Conservation (phyloP, 1,140 invertebrate species). For the Aethina tumida region DNA sequence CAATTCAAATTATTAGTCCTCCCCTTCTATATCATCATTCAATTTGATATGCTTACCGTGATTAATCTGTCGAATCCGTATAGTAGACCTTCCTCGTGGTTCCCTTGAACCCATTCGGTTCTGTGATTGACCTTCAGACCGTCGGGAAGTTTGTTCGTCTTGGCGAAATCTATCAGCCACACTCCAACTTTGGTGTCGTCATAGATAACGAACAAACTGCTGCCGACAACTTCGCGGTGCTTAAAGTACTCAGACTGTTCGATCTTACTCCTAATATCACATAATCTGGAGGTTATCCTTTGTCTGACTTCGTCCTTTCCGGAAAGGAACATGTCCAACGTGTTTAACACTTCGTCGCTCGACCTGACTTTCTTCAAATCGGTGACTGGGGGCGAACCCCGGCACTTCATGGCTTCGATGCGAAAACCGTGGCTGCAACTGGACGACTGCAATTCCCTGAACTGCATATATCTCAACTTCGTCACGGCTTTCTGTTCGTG, state of each 20-base stretch:
- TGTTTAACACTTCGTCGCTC: constrained; percentile 64
- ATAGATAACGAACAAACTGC: constrained; percentile 89
- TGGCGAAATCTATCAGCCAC: constrained; percentile 96
- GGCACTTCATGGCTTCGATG: constrained; percentile 89
- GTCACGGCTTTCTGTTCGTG: constrained; percentile 70
- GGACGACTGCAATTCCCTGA: constrained; percentile 87
- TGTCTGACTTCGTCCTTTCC: constrained; percentile 52
- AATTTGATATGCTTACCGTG: constrained; percentile 32
- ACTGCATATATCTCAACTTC: constrained; percentile 92
- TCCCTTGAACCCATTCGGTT: constrained; percentile 72
- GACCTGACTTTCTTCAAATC: constrained; percentile 71
- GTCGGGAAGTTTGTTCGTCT: constrained; percentile 68
- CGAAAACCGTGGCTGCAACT: constrained; percentile 87
- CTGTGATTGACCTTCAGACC: constrained; percentile 65
- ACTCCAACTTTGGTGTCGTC: constrained; percentile 76
- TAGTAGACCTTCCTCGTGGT: constrained; percentile 91
- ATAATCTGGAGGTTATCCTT: constrained; percentile 62
- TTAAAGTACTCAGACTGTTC: constrained; percentile 82
- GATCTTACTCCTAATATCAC: constrained; percentile 66
- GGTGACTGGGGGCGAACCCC: constrained; percentile 61
- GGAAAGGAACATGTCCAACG: constrained; percentile 69
- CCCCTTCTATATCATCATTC: background rate
- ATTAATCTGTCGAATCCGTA: constrained; percentile 83
- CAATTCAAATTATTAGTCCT: constrained; percentile 7
- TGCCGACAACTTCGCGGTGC: constrained; percentile 88